These are phyloP conservation scores for Drosophila ambigua DNA, from an alignment of 1,140 invertebrate species.

Conservation along the genomic window DNA sequence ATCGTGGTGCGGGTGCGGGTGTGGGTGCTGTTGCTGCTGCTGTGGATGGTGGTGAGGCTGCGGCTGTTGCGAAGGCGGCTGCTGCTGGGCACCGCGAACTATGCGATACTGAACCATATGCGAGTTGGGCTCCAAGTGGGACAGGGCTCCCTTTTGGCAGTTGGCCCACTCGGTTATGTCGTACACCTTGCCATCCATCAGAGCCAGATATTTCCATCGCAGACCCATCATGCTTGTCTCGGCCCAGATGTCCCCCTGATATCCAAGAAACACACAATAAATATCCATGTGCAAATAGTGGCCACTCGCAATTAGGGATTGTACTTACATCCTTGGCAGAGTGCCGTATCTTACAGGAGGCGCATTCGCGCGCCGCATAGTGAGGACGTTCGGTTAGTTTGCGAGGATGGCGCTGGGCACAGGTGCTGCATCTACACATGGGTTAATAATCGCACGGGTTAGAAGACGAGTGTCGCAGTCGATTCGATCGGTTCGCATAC, in stretches of 20 bases:
- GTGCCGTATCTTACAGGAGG: conserved; percentile 94
- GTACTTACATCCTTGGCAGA: conserved; percentile 92
- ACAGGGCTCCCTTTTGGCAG: conserved; percentile 93
- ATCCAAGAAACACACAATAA: not conserved
- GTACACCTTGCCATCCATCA: conserved; percentile 97
- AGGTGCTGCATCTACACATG: conserved; percentile 91
- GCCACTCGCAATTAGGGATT: not conserved
- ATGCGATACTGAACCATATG: conserved; percentile 97
- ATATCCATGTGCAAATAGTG: not conserved
- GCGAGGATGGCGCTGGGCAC: conserved; percentile 94
- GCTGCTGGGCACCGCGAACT: conserved; percentile 89
- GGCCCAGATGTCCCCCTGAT: conserved; percentile 97
- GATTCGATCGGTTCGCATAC: conserved; percentile 51
- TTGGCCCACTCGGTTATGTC: conserved; percentile 98
- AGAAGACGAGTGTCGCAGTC: not conserved
- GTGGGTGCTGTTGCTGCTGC: conserved; percentile 62
- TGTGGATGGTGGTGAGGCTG: conserved; percentile 64
- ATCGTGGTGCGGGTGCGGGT: conserved; percentile 55
- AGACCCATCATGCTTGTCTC: conserved; percentile 94
- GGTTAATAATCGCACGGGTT: not conserved
- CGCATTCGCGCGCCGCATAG: conserved; percentile 95
- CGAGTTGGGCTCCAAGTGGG: conserved; percentile 92
- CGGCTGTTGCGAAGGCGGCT: conserved; percentile 83
- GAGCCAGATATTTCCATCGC: conserved; percentile 97
- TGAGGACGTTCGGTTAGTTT: conserved; percentile 92